phyloP scores from a whole-genome alignment of 1,140 invertebrate genomes.

The Pinna nobilis region DNA sequence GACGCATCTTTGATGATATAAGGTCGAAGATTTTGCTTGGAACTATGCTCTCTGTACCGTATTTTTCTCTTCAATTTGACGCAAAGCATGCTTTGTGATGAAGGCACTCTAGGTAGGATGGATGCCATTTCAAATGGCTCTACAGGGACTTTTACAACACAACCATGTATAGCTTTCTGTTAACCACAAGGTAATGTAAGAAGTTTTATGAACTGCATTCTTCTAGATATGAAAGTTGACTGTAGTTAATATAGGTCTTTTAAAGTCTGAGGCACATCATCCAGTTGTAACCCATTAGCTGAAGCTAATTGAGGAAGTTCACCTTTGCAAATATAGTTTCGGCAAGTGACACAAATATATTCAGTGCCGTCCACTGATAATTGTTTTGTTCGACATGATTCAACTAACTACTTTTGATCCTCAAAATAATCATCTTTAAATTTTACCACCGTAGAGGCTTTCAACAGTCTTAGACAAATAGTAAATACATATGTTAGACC shows the following conservation, averaged over 20 bases:
- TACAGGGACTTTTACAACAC: constrained; percentile 34
- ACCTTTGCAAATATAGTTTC: background rate
- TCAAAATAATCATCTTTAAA: background rate
- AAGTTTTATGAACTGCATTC: constrained; percentile 41
- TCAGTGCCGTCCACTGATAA: background rate
- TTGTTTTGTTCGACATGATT: background rate
- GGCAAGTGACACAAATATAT: constrained; percentile 16
- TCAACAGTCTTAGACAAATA: background rate
- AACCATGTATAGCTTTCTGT: constrained; percentile 32
- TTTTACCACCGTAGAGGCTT: background rate
- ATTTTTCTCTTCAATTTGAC: constrained; percentile 39
- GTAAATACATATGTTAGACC: background rate
- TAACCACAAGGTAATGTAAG: constrained; percentile 27
- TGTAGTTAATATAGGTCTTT: constrained; percentile 30
- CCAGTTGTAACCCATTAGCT: constrained; percentile 17
- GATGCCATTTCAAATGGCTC: constrained; percentile 11
- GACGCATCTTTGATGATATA: constrained; percentile 14
- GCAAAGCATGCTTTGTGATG: constrained; percentile 17
- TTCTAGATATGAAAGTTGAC: constrained; percentile 17
- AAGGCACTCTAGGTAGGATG: constrained; percentile 30
- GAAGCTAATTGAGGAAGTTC: constrained; percentile 16
- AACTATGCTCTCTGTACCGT: constrained; percentile 25
- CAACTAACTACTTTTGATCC: background rate
- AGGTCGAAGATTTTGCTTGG: constrained; percentile 22
- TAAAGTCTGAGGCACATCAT: constrained; percentile 16